Conservation (phyloP, 2,888 invertebrate species). For the Lasioglossum villosulum region DNA sequence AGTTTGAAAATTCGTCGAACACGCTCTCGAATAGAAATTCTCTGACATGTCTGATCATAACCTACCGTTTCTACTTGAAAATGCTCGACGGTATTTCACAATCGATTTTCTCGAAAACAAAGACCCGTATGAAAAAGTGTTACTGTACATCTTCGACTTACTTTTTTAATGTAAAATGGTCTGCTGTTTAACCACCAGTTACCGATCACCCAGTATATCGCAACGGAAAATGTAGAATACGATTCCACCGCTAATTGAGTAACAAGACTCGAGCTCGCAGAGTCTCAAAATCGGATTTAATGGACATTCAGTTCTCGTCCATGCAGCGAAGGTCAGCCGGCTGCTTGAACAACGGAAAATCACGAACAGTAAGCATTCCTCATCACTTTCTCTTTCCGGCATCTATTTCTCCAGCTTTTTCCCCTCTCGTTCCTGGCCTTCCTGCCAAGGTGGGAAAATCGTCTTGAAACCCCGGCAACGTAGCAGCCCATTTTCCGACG, state of each 20-base stretch:
- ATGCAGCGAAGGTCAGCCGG: neutral
- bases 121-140: no score
- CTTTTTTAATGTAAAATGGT: no score
- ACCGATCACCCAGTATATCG: neutral
- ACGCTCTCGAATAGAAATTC: no score
- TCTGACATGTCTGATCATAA: no score
- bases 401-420: conserved; percentile 1
- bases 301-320: neutral
- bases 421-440: neutral
- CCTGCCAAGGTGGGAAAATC: neutral
- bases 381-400: conserved; percentile 33
- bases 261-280: neutral
- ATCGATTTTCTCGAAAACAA: no score
- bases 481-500: conserved; percentile 60
- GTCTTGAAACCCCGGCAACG: conserved; percentile 48
- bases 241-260: neutral
- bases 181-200: no score
- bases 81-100: no score
- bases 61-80: no score
- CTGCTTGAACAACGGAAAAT: neutral
- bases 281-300: neutral
- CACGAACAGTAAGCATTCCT: conserved; percentile 28
- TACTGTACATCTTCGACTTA: no score
- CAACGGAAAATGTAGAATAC: neutral
- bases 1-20: no score